phyloP scores from a whole-genome alignment of 2,888 invertebrate genomes.

The Andrena bucephala region DNA sequence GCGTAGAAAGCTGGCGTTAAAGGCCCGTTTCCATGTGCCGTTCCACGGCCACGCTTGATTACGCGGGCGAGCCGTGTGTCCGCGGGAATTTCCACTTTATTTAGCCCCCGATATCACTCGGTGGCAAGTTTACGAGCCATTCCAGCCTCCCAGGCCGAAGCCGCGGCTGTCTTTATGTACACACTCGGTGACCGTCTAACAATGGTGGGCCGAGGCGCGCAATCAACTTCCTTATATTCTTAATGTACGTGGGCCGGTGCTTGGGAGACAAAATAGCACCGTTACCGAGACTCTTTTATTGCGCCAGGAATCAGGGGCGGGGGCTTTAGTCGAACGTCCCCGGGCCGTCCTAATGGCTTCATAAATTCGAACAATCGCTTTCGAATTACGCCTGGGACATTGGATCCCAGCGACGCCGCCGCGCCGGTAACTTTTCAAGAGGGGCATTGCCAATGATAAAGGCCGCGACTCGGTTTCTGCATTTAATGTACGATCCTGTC shows the following conservation, averaged over 20 bases:
- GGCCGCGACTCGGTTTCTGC: constrained; percentile 40
- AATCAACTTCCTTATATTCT: constrained; percentile 60
- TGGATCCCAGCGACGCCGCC: constrained; percentile 67
- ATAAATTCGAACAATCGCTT: constrained; percentile 74
- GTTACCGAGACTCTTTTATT: constrained; percentile 70
- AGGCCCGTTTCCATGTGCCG: neutral
- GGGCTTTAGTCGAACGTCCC: constrained; percentile 67
- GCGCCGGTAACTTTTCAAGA: constrained; percentile 53
- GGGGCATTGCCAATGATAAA: constrained; percentile 51
- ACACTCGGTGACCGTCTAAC: constrained; percentile 19
- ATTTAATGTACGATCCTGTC: constrained; percentile 31
- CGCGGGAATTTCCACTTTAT: neutral
- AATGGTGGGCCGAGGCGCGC: constrained; percentile 24
- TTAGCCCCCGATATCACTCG: neutral
- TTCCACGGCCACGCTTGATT: neutral
- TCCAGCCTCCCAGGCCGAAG: neutral
- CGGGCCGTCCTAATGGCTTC: constrained; percentile 67
- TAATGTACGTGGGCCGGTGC: constrained; percentile 54
- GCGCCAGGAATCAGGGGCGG: constrained; percentile 68
- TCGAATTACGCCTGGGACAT: constrained; percentile 74
- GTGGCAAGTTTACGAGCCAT: constrained; percentile 14
- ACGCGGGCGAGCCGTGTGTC: neutral
- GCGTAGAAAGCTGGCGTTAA: neutral
- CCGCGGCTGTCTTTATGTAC: neutral
- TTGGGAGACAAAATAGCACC: constrained; percentile 64